Evolutionary conservation across 2,888 invertebrate species (phyloP), one percentile per base, ranked within the genome.

Genomic region (Caenorhabditis auriculariae): DNA sequence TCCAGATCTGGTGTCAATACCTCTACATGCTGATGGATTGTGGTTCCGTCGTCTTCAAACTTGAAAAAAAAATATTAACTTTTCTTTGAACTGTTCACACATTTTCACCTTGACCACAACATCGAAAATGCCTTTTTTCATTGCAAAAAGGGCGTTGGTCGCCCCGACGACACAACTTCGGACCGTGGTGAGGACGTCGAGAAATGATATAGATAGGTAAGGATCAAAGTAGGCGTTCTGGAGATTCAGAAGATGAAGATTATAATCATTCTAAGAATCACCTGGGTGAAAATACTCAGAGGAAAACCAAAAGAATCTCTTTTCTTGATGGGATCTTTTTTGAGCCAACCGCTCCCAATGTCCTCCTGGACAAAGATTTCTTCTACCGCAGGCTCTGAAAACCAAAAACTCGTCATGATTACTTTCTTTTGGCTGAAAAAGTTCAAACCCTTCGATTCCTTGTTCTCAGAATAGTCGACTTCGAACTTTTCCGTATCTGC

Each of bases 61-160:
- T 75, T 49, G 38, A 65, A 38, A 41, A n/a, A n/a, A n/a, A n/a
- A n/a, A n/a, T n/a, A n/a, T n/a, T n/a, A n/a, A n/a, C n/a, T n/a
- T n/a, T n/a, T n/a, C n/a, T n/a, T n/a, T n/a, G n/a, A n/a, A n/a
- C 17, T 19, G 19, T 12, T 17, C 7, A 41, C 9, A 41, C 17
- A 41, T 41, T 41, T 19, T 15, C 77, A 88, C 88, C 85, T 93
- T 93, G 2, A 98, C 88, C 52, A 95, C 84, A 19, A 93, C 91
- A 84, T 98, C 96, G 63, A 91, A 90, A 47, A 94, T 84, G 78
- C 93, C 90, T 62, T 90, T 88, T 81, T 93, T 93, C 82, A 95
- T 95, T 82, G 92, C 91, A 82, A 96, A 98, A 35, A 98, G 85
- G n/a, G 93, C 90, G 85, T 98, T 98, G 17, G 95, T 95, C n/a